A percentile compares a stretch with the other conserved stretches of the same genome.
phyloP scores from a whole-genome alignment of 1,140 invertebrate species.

The Copidosoma floridanum region DNA sequence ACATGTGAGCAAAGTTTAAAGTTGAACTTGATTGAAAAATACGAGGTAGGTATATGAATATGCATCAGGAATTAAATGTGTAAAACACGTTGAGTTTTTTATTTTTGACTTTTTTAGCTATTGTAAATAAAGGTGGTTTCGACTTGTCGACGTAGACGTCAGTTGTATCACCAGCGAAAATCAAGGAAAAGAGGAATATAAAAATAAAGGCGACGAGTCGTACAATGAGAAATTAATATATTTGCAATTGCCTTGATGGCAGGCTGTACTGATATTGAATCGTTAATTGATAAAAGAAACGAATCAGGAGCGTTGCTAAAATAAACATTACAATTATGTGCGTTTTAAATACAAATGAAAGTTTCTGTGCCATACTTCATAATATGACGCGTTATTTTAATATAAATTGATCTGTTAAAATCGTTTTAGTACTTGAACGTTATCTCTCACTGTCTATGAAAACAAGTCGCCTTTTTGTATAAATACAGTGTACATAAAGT shows the following conservation, averaged over 20 bases:
- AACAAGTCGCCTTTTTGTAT: slow-evolving; percentile 33
- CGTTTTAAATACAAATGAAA: slow-evolving; percentile 31
- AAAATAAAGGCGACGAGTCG: background rate
- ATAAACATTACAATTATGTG: slow-evolving; percentile 29
- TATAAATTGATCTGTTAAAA: slow-evolving; percentile 25
- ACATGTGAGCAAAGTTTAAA: slow-evolving; percentile 11
- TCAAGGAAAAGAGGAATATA: background rate
- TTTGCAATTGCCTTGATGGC: slow-evolving; percentile 22
- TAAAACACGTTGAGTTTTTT: slow-evolving; percentile 13
- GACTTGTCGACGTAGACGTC: slow-evolving; percentile 22
- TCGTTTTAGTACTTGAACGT: slow-evolving; percentile 10
- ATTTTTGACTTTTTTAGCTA: slow-evolving; percentile 14
- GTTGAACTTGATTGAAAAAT: slow-evolving; percentile 12
- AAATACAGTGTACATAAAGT: slow-evolving; percentile 38
- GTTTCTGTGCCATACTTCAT: slow-evolving; percentile 43
- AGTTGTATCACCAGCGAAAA: slow-evolving; percentile 5
- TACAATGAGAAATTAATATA: background rate
- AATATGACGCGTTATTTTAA: slow-evolving; percentile 38
- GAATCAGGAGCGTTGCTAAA: slow-evolving; percentile 18
- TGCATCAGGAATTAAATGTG: slow-evolving; percentile 14
- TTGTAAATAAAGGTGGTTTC: slow-evolving; percentile 23
- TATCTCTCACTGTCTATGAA: slow-evolving; percentile 17
- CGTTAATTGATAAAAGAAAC: slow-evolving; percentile 10
- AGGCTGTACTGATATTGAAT: slow-evolving; percentile 22
- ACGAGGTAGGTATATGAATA: slow-evolving; percentile 8